Percentiles rank a stretch among this genome's conserved stretches.
These are phyloP conservation scores for Pseudomyrmex pallidus DNA, from an alignment of 1,140 invertebrate genomes.

Conservation along the genomic window DNA sequence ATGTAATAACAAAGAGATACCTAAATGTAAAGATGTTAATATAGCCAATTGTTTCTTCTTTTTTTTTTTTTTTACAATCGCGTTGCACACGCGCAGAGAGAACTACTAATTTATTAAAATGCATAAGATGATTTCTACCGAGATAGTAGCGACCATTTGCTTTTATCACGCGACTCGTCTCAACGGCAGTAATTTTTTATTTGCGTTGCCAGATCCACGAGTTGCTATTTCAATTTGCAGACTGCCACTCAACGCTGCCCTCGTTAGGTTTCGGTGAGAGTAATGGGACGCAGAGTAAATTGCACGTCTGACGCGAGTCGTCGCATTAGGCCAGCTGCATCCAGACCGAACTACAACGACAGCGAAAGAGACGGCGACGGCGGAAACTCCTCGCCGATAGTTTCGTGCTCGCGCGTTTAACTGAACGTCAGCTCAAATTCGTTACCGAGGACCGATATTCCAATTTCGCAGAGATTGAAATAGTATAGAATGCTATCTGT, in stretches of 20 bases:
- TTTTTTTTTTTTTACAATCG: background rate
- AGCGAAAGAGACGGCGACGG: conserved; percentile 21
- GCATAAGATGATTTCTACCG: background rate
- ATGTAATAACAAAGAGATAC: too few relatives aligned
- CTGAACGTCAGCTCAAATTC: conserved; percentile 31
- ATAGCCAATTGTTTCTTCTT: background rate
- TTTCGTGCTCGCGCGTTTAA: conserved; percentile 32
- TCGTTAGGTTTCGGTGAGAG: conserved; percentile 56
- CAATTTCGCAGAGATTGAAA: conserved; percentile 7
- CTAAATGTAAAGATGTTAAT: too few relatives aligned
- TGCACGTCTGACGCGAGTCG: conserved; percentile 62
- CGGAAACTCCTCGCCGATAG: conserved; percentile 38
- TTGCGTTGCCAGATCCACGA: conserved; percentile 16
- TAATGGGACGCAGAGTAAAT: conserved; percentile 61
- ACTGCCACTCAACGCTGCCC: conserved; percentile 56
- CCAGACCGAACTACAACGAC: conserved; percentile 15
- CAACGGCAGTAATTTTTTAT: conserved; percentile 40
- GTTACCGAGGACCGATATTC: conserved; percentile 17
- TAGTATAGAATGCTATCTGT: background rate
- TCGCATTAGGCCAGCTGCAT: conserved; percentile 62
- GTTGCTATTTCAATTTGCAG: conserved; percentile 64
- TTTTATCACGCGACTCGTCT: background rate
- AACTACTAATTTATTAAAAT: too few relatives aligned
- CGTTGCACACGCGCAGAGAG: background rate
- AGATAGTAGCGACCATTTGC: background rate